phyloP scores from a whole-genome alignment of 1,140 invertebrate species.

The Thaumatotibia leucotreta region DNA sequence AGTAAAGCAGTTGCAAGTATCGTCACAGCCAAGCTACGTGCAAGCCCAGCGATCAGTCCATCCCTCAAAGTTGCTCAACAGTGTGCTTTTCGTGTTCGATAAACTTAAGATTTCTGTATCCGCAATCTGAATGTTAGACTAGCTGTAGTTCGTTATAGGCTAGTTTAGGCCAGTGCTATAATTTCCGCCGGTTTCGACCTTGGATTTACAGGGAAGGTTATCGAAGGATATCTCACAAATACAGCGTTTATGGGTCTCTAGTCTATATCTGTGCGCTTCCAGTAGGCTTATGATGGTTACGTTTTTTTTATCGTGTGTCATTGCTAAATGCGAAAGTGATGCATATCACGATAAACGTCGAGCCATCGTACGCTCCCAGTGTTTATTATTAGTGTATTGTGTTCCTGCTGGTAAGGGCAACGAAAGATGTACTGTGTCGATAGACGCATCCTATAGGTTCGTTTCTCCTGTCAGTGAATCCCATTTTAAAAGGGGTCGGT shows the following conservation, averaged over 20 bases:
- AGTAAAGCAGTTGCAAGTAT: neutral
- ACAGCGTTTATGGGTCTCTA: neutral
- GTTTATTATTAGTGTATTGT: too few species aligned
- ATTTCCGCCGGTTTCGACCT: too few species aligned
- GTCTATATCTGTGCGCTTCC: neutral
- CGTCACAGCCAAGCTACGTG: constrained; percentile 20
- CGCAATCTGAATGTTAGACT: neutral
- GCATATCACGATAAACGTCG: too few species aligned
- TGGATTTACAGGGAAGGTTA: too few species aligned
- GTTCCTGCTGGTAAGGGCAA: too few species aligned
- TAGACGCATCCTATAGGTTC: too few species aligned
- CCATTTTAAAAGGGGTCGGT: too few species aligned
- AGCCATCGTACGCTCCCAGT: too few species aligned
- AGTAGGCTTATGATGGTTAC: neutral
- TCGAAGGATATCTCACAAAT: neutral
- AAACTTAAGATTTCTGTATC: neutral
- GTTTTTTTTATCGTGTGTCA: neutral
- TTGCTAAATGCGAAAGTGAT: too few species aligned
- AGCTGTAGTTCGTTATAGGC: neutral
- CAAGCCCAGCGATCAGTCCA: constrained; percentile 27
- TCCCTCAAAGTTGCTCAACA: constrained; percentile 31
- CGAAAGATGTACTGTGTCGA: too few species aligned
- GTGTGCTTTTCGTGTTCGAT: constrained; percentile 12
- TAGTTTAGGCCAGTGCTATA: neutral
- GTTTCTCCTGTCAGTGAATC: too few species aligned